Percentiles rank a stretch among this genome's conserved stretches.
phyloP scores from a whole-genome alignment of 2,888 invertebrate species.

The Dryomyza anilis region DNA sequence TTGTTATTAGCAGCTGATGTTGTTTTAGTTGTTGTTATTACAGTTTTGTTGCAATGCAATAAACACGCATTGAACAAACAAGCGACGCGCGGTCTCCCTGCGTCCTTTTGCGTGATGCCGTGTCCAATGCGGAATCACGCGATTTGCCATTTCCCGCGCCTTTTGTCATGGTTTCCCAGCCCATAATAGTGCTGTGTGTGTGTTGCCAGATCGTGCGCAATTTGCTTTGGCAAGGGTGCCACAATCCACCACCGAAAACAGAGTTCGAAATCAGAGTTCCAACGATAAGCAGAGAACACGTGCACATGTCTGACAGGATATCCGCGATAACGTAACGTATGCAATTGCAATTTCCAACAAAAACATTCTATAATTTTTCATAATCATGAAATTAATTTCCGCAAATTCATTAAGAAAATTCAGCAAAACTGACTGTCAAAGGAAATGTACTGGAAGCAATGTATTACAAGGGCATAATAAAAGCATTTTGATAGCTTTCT shows the following conservation, averaged over 20 bases:
- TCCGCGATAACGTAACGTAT: neutral
- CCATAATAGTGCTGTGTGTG: neutral
- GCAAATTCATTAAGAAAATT: constrained; percentile 29
- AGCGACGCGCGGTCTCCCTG: neutral
- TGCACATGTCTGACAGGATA: constrained; percentile 9
- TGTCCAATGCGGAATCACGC: constrained; percentile 16
- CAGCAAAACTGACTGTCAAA: too few relatives aligned
- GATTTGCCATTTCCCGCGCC: constrained; percentile 23
- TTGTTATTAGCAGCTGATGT: neutral
- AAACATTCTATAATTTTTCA: constrained; percentile 15
- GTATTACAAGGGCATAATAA: too few relatives aligned
- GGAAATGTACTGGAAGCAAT: too few relatives aligned
- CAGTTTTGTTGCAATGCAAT: constrained; percentile 10
- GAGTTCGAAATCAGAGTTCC: neutral
- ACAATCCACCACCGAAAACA: neutral
- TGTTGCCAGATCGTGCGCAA: neutral
- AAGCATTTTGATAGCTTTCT: too few relatives aligned
- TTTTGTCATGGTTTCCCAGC: constrained; percentile 16
- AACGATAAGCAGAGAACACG: constrained; percentile 8
- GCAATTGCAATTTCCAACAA: neutral
- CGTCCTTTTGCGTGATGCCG: neutral
- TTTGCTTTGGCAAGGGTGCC: neutral
- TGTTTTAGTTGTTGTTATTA: neutral
- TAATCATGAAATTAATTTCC: constrained; percentile 30
- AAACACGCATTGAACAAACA: constrained; percentile 20